These are phyloP conservation scores for Chascanopsetta lugubris DNA, from an alignment of 2,113 vertebrate genomes.

Conservation along the genomic window DNA sequence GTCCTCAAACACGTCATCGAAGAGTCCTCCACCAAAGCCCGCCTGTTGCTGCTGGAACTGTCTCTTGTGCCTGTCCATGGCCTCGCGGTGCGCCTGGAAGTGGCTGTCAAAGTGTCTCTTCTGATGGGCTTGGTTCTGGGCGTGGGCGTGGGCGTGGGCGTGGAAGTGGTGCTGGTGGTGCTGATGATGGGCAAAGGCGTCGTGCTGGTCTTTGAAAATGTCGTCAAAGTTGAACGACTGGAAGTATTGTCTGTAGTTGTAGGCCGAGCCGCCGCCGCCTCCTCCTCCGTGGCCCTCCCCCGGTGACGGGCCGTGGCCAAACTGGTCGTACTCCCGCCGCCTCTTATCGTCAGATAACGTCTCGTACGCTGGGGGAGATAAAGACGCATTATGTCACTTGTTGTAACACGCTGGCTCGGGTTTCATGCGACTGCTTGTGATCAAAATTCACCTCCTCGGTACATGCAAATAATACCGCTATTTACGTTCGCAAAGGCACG, in stretches of 20 bases:
- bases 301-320: slow-evolving; percentile 80
- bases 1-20: slow-evolving; percentile 94
- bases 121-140: slow-evolving; percentile 74
- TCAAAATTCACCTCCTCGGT: background rate
- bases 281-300: slow-evolving; percentile 55
- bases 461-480: no score
- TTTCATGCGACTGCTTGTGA: no score
- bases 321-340: slow-evolving; percentile 89
- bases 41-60: slow-evolving; percentile 83
- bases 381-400: background rate
- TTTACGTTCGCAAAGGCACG: no score
- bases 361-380: slow-evolving; percentile 88
- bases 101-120: slow-evolving; percentile 93
- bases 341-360: slow-evolving; percentile 90
- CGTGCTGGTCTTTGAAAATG: slow-evolving; percentile 89
- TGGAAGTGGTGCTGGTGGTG: slow-evolving; percentile 76
- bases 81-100: slow-evolving; percentile 86
- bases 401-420: background rate
- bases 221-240: slow-evolving; percentile 93
- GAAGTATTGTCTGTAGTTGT: slow-evolving; percentile 83
- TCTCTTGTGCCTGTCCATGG: slow-evolving; percentile 82
- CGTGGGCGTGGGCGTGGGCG: slow-evolving; percentile 55
- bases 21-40: slow-evolving; percentile 87
- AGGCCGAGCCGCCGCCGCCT: slow-evolving; percentile 66
- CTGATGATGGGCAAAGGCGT: slow-evolving; percentile 84